A percentile compares a stretch with the other conserved stretches of the same genome.
Conservation (phyloP, 30 jellyfish, hydroid and myxozoan species). For the Calvadosia cruxmelitensis region DNA sequence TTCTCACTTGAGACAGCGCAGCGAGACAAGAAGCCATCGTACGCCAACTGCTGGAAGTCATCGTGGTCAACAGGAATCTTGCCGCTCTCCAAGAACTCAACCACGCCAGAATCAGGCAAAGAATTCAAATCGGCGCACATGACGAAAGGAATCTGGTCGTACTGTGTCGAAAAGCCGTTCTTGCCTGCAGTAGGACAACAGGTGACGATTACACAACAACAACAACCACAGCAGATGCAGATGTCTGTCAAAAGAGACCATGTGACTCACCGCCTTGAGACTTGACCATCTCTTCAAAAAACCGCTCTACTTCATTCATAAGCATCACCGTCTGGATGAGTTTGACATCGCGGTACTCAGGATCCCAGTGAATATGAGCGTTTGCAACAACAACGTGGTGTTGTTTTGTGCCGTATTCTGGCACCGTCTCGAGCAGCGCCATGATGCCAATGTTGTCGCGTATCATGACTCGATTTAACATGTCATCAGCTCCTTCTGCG, state of each 20-base stretch:
- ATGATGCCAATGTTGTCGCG: constrained; percentile 83
- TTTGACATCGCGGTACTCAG: constrained; percentile 81
- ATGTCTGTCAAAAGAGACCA: neutral
- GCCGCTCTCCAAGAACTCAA: constrained; percentile 66
- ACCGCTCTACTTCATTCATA: constrained; percentile 60
- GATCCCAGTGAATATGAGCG: constrained; percentile 98
- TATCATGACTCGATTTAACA: constrained; percentile 88
- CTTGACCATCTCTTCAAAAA: constrained; percentile 43
- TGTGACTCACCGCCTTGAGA: neutral
- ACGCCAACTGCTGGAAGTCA: constrained; percentile 66
- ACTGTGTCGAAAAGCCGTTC: constrained; percentile 29
- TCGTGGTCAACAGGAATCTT: constrained; percentile 66
- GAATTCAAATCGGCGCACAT: constrained; percentile 90
- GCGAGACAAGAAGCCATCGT: constrained; percentile 65
- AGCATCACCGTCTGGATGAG: constrained; percentile 86
- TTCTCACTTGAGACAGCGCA: constrained; percentile 50
- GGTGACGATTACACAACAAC: neutral
- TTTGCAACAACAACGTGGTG: constrained; percentile 61
- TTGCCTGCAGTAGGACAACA: constrained; percentile 20
- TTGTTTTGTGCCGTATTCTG: constrained; percentile 5
- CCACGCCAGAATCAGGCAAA: constrained; percentile 85
- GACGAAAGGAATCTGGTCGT: constrained; percentile 43
- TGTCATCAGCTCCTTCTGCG: constrained; percentile 90
- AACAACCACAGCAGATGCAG: constrained; percentile 1
- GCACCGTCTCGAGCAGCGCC: constrained; percentile 73